Percentiles rank a stretch among this genome's conserved stretches.
phyloP scores from a whole-genome alignment of 2,888 invertebrate species.

The Pandemis corylana region DNA sequence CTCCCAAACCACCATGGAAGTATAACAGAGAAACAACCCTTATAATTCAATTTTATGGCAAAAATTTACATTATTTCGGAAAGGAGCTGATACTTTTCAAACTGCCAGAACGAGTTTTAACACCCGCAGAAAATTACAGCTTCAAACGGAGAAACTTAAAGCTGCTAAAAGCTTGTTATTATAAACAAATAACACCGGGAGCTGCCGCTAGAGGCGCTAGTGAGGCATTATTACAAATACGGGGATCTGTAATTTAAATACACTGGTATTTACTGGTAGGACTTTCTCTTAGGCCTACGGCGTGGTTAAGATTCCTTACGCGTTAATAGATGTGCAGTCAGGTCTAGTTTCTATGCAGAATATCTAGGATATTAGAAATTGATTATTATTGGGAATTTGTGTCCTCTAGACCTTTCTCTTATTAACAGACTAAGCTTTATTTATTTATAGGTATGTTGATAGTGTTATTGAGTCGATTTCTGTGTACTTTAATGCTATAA shows the following conservation, averaged over 20 bases:
- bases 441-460: too few species aligned
- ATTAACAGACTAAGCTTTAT: too few species aligned
- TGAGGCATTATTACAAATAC: neutral
- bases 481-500: too few species aligned
- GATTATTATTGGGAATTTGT: neutral
- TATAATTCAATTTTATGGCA: too few species aligned
- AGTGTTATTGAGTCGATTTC: too few species aligned
- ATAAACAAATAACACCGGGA: neutral
- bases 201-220: neutral
- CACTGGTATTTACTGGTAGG: neutral
- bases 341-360: neutral
- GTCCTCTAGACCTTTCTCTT: neutral
- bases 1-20: too few species aligned
- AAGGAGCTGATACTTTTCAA: too few species aligned
- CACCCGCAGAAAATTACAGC: too few species aligned
- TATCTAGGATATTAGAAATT: neutral
- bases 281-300: neutral
- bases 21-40: too few species aligned
- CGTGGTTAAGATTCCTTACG: neutral
- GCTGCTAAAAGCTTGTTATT: neutral
- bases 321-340: neutral
- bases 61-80: too few species aligned
- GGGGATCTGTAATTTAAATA: slow-evolving; percentile 1
- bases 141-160: too few species aligned
- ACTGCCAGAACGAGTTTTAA: neutral